Percentiles rank a stretch among this genome's conserved stretches.
phyloP scores from a whole-genome alignment of 2,888 invertebrate genomes.

The Merodon equestris region DNA sequence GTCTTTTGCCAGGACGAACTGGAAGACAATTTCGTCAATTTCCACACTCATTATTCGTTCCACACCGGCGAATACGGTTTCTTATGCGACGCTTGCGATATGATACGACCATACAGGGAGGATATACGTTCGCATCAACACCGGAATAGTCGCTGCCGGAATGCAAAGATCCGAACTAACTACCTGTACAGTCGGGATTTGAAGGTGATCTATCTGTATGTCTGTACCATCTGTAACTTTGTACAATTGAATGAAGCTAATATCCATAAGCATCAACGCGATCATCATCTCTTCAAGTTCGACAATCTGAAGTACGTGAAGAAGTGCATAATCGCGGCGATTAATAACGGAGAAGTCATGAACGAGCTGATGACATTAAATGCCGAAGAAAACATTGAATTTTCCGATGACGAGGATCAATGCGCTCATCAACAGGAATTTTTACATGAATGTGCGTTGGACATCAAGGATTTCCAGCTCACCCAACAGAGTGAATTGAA shows the following conservation, averaged over 20 bases:
- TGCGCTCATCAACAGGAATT: constrained; percentile 22
- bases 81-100: constrained; percentile 69
- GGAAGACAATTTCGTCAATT: constrained; percentile 67
- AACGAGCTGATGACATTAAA: constrained; percentile 32
- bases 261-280: constrained; percentile 71
- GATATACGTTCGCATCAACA: constrained; percentile 70
- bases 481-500: not conserved
- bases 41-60: constrained; percentile 70
- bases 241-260: constrained; percentile 72
- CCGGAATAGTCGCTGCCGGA: constrained; percentile 69
- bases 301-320: constrained; percentile 57
- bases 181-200: constrained; percentile 70
- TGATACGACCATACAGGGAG: constrained; percentile 69
- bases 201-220: constrained; percentile 70
- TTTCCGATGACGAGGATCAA: not conserved
- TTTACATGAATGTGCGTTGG: constrained; percentile 42
- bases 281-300: constrained; percentile 68
- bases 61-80: constrained; percentile 73
- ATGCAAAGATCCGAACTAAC: constrained; percentile 62
- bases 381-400: constrained; percentile 3
- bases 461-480: constrained; percentile 44
- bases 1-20: constrained; percentile 70
- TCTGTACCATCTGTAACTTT: constrained; percentile 71
- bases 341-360: constrained; percentile 58
- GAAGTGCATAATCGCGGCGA: constrained; percentile 70